Evolutionary conservation across 2,888 invertebrate genomes (phyloP).

Genomic region (Polymixis flavicincta): DNA sequence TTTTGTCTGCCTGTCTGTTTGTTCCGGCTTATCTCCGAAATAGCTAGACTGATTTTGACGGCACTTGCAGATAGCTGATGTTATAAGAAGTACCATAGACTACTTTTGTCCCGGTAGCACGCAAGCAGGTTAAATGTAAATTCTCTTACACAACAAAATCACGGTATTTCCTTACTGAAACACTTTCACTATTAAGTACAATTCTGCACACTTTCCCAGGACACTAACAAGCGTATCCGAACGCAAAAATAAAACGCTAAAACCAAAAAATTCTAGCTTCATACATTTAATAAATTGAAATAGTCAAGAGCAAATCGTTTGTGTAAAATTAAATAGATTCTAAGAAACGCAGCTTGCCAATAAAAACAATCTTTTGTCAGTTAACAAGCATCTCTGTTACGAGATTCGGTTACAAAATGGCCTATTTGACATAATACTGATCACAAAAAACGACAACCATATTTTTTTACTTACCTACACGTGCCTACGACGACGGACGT

Average conservation of each 20-base stretch:
- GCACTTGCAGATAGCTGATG: too few species aligned
- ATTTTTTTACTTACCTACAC: constrained; percentile 56
- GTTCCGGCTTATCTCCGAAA: too few species aligned
- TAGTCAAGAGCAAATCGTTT: constrained; percentile 44
- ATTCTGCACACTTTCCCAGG: constrained; percentile 38
- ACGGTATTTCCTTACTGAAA: background rate
- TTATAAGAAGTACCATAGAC: too few species aligned
- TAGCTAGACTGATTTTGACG: too few species aligned
- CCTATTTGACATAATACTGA: constrained; percentile 64
- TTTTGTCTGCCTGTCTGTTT: too few species aligned
- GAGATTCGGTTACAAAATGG: constrained; percentile 68
- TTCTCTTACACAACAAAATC: background rate
- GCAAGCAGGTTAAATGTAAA: background rate
- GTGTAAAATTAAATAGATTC: constrained; percentile 64
- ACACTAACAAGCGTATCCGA: constrained; percentile 16
- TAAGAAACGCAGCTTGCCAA: constrained; percentile 61
- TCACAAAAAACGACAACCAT: constrained; percentile 62
- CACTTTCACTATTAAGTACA: constrained; percentile 16
- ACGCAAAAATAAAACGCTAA: constrained; percentile 25
- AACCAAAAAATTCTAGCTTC: constrained; percentile 21
- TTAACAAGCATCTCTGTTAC: constrained; percentile 72
- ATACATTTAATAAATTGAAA: constrained; percentile 58
- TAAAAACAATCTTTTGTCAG: constrained; percentile 73
- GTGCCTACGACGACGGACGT: constrained; percentile 15
- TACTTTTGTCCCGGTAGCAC: too few species aligned